A percentile compares a stretch with the other conserved stretches of the same genome.
Evolutionary conservation across 2,113 vertebrate genomes (phyloP).

Genomic region (Melozone crissalis): DNA sequence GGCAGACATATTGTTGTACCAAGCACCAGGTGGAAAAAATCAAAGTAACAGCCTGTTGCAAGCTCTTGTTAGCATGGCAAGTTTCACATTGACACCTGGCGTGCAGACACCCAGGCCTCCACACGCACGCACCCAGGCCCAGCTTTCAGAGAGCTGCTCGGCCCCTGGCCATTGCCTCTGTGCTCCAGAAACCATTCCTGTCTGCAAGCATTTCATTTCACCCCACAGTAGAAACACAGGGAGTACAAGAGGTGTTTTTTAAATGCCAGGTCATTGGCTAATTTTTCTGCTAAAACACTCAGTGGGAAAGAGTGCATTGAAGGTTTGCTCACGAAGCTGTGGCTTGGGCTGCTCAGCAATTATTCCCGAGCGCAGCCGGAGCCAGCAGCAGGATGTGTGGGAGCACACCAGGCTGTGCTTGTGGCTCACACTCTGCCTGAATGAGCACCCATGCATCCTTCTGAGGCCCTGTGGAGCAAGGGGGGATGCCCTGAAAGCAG

Average conservation of each 20-base stretch:
- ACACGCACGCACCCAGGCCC: neutral
- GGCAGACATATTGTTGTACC: slow-evolving; percentile 57
- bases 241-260: neutral
- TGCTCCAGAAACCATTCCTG: neutral
- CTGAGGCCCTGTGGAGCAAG: neutral
- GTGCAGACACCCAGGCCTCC: neutral
- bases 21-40: slow-evolving; percentile 74
- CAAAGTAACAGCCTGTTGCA: slow-evolving; percentile 58
- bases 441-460: rapidly evolving
- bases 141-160: neutral
- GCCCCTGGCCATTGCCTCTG: neutral
- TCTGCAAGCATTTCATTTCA: neutral
- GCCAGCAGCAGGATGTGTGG: neutral
- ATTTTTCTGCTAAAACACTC: slow-evolving; percentile 27
- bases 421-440: neutral
- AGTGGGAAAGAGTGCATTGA: neutral
- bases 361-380: rapidly evolving
- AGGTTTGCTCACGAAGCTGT: neutral
- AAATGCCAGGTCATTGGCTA: neutral
- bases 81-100: slow-evolving; percentile 54
- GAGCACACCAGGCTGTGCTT: neutral
- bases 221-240: neutral
- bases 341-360: neutral
- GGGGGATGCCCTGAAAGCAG: neutral
- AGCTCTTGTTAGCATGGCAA: slow-evolving; percentile 39